Percentiles rank a stretch among this genome's conserved stretches.
These are phyloP conservation scores for Neolamprologus devosi DNA, from an alignment of 2,113 vertebrate genomes.

Conservation along the genomic window DNA sequence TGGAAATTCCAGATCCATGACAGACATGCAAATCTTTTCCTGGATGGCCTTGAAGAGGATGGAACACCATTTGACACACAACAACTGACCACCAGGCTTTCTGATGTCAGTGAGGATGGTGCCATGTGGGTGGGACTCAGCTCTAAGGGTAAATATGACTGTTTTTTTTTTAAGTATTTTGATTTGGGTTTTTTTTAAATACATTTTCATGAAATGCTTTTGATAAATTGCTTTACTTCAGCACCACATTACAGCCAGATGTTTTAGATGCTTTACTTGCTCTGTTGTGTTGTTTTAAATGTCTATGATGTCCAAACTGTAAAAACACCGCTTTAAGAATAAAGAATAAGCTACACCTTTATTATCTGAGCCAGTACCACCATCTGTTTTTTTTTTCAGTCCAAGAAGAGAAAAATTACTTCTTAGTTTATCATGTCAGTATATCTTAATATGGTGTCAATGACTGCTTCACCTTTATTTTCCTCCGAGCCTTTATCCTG, in stretches of 20 bases:
- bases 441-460: conserved; percentile 41
- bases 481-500: conserved; percentile 31
- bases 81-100: conserved; percentile 65
- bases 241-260: not conserved
- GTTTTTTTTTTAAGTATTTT: not conserved
- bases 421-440: conserved; percentile 14
- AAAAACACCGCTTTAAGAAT: not conserved
- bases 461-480: conserved; percentile 40
- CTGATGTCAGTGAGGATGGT: conserved; percentile 58
- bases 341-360: not conserved
- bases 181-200: rapidly evolving
- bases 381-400: not conserved
- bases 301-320: not conserved
- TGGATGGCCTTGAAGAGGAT: conserved; percentile 85
- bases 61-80: conserved; percentile 77
- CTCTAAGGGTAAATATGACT: conserved; percentile 76
- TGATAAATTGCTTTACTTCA: not conserved
- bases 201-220: not conserved
- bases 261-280: not conserved
- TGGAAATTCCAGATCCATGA: conserved; percentile 75
- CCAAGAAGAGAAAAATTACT: not conserved
- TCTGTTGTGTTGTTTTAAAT: not conserved
- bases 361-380: not conserved
- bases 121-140: conserved; percentile 76
- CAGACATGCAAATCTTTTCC: conserved; percentile 79